A percentile compares a stretch with the other conserved stretches of the same genome.
phyloP scores from a whole-genome alignment of 2,797 vertebrate genomes.

The Manis javanica region DNA sequence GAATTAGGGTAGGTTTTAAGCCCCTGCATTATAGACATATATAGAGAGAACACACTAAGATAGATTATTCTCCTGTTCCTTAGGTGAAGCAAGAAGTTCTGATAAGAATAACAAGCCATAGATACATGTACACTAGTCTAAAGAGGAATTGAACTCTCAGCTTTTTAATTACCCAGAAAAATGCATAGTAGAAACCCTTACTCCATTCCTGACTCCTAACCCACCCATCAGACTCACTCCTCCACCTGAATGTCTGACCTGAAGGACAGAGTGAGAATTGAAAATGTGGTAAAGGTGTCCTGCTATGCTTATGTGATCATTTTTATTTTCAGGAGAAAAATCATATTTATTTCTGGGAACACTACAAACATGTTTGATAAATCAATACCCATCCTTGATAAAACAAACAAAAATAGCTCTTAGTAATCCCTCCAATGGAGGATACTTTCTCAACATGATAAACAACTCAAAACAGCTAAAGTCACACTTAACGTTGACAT shows the following conservation, averaged over 20 bases:
- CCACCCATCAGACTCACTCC: background rate
- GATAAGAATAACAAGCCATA: background rate
- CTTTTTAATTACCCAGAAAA: background rate
- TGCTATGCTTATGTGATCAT: background rate
- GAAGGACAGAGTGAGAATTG: background rate
- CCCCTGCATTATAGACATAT: background rate
- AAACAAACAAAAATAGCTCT: background rate
- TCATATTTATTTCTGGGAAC: background rate
- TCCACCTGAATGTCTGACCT: background rate
- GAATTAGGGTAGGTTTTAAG: background rate
- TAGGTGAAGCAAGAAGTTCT: background rate
- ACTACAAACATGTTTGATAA: constrained; percentile 27
- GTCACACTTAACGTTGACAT: background rate
- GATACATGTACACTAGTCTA: background rate
- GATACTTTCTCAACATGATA: background rate
- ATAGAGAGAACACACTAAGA: background rate
- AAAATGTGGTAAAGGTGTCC: background rate
- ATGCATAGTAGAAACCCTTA: background rate
- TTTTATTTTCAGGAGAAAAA: background rate
- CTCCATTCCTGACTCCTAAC: background rate
- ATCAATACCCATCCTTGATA: background rate
- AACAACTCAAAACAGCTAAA: background rate
- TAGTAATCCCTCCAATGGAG: background rate
- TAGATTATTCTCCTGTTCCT: background rate
- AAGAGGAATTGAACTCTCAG: background rate